Evolutionary conservation across 2,113 vertebrate genomes (phyloP), one percentile per base, ranked within the genome.

Genomic region (Cyrtonyx montezumae): DNA sequence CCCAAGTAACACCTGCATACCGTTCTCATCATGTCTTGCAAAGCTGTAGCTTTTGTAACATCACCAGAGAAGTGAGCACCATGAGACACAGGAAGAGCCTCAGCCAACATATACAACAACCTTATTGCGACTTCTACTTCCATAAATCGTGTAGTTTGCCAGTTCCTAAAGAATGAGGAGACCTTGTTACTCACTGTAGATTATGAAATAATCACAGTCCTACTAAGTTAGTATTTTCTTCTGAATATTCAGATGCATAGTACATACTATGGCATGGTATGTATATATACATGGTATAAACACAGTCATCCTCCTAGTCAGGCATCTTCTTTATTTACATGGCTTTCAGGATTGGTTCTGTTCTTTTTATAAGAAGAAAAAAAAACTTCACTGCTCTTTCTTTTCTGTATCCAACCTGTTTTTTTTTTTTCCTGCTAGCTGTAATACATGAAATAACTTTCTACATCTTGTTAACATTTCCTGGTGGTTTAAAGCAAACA

Each of bases 21-120:
- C 62, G 98, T 99, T 97, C 99, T 98, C 99, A 99, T 99, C 99
- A 99, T 99, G 95, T 99, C 99, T 96, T 99, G 99, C 91, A 99
- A 98, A 76, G 98, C 98, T 16, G 98, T 98, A 68, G 99, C 98
- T 98, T 99, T 99, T 66, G 98, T 97, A 75, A 97, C 93, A 96
- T 99, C 99, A 73, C 99, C 99, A 37, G 98, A 98, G 97, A 99
- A 99, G 80, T 99, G 99, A 49, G 99, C 99, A 51, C 99, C 99
- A 59, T 99, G 99, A 30, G 99, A 99, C 5, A 98, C 98, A 5
- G 99, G 99, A 96, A 99, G 98, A 23, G 99, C 99, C 95, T 99
- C 99, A 12, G 99, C 99, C 95, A 99, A 96, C 99, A 99, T 99
- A 97, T 99, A 99, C 37, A 99, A 97, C 96, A 99, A 96, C 76